phyloP scores from a whole-genome alignment of 2,113 vertebrate species.

The Lycaon pictus region DNA sequence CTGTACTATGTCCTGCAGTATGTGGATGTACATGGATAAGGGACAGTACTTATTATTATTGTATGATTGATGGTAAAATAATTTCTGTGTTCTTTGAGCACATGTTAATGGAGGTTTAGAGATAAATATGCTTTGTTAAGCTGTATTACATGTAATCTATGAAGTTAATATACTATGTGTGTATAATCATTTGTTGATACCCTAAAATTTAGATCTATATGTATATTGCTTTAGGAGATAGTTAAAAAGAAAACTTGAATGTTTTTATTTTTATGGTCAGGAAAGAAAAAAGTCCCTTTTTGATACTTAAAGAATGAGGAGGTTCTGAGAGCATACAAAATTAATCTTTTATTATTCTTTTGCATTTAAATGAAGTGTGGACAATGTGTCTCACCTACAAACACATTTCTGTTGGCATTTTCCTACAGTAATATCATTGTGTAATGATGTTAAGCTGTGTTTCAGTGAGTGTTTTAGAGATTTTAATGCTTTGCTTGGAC shows the following conservation, averaged over 20 bases:
- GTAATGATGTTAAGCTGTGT: not conserved
- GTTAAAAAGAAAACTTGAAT: not conserved
- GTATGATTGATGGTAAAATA: conserved; percentile 18
- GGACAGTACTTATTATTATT: not conserved
- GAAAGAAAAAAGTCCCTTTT: conserved; percentile 17
- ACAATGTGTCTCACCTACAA: not conserved
- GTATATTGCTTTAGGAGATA: not conserved
- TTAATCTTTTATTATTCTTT: conserved; percentile 13
- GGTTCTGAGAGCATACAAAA: conserved; percentile 18
- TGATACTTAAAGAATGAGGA: not conserved
- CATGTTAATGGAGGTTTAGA: not conserved
- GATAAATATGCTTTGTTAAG: not conserved
- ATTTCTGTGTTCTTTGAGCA: conserved; percentile 44
- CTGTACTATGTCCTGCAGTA: not conserved
- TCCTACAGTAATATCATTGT: not conserved
- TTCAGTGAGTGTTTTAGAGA: conserved; percentile 48
- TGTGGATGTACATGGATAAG: not conserved
- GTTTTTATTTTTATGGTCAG: conserved; percentile 38
- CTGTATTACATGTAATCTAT: not conserved
- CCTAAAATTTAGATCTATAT: conserved; percentile 28
- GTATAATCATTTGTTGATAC: not conserved
- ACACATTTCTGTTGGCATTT: conserved; percentile 20
- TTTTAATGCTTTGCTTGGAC: conserved; percentile 19
- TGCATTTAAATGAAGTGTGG: conserved; percentile 13
- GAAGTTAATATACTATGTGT: not conserved